These are phyloP conservation scores for Vicugna pacos DNA, from an alignment of 2,113 vertebrate genomes.

Conservation along the genomic window DNA sequence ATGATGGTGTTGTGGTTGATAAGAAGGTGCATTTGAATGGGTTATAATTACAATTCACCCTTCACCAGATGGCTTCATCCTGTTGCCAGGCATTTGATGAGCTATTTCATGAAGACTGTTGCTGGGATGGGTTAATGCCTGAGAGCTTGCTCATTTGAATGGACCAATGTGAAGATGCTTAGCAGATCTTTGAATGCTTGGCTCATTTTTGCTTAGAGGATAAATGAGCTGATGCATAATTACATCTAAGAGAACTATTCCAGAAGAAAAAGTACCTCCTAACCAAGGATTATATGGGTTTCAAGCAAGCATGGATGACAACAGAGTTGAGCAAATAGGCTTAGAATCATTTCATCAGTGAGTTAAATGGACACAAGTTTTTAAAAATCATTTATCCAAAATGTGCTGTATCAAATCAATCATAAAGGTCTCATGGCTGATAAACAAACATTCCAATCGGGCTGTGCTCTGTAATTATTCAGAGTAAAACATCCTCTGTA, in stretches of 20 bases:
- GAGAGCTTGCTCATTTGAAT: slow-evolving; percentile 49
- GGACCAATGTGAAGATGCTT: slow-evolving; percentile 24
- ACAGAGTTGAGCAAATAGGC: slow-evolving; percentile 25
- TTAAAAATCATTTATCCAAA: slow-evolving; percentile 45
- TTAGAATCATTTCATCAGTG: not conserved
- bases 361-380: not conserved
- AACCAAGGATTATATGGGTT: slow-evolving; percentile 9
- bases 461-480: slow-evolving; percentile 50
- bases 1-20: not conserved
- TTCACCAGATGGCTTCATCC: slow-evolving; percentile 67
- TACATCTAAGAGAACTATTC: slow-evolving; percentile 43
- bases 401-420: not conserved
- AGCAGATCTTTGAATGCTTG: slow-evolving; percentile 28
- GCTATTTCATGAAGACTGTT: slow-evolving; percentile 37
- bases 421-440: not conserved
- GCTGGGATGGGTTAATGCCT: slow-evolving; percentile 20
- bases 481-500: slow-evolving; percentile 36
- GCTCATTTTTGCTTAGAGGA: slow-evolving; percentile 46
- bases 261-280: slow-evolving; percentile 51
- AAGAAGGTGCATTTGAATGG: slow-evolving; percentile 36
- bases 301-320: not conserved
- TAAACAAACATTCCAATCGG: slow-evolving; percentile 42
- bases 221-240: slow-evolving; percentile 39
- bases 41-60: slow-evolving; percentile 46
- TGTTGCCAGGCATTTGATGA: slow-evolving; percentile 72